Evolutionary conservation across 2,888 invertebrate species (phyloP).

Genomic region (Nephrotoma flavescens): DNA sequence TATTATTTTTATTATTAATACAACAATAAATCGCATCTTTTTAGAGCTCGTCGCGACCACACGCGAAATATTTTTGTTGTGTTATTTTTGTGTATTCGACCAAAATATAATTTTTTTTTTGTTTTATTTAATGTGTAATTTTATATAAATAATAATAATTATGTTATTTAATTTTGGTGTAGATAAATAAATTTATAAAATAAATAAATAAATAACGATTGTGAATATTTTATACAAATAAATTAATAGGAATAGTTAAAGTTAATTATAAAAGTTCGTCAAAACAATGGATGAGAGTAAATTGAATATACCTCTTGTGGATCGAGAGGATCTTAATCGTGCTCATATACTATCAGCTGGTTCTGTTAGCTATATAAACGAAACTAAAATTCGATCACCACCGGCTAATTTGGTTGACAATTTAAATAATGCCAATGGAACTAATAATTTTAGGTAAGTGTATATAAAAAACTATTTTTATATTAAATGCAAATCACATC

Average conservation of each 20-base stretch:
- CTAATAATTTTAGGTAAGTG: constrained; percentile 18
- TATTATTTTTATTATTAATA: not conserved
- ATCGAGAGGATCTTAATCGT: constrained; percentile 17
- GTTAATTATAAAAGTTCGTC: not conserved
- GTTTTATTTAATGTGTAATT: not conserved
- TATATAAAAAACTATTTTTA: not conserved
- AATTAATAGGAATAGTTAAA: not conserved
- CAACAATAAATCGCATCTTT: not conserved
- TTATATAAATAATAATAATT: not conserved
- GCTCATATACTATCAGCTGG: constrained; percentile 6
- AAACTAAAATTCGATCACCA: constrained; percentile 5
- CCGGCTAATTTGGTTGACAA: constrained; percentile 20
- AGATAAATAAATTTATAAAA: not conserved
- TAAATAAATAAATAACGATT: too few species aligned
- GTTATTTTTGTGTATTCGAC: not conserved
- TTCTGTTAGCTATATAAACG: constrained; percentile 7
- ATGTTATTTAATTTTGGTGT: not conserved
- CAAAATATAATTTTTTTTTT: not conserved
- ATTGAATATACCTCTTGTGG: constrained; percentile 21
- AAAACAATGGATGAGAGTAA: constrained; percentile 20
- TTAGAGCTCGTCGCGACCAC: not conserved
- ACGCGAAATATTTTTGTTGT: not conserved
- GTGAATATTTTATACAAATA: not conserved
- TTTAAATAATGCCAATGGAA: constrained; percentile 19
- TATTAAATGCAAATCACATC: not conserved